These are phyloP conservation scores for Lepidocyrtoides sp. DNA, from an alignment of 2,888 invertebrate species.

Conservation along the genomic window DNA sequence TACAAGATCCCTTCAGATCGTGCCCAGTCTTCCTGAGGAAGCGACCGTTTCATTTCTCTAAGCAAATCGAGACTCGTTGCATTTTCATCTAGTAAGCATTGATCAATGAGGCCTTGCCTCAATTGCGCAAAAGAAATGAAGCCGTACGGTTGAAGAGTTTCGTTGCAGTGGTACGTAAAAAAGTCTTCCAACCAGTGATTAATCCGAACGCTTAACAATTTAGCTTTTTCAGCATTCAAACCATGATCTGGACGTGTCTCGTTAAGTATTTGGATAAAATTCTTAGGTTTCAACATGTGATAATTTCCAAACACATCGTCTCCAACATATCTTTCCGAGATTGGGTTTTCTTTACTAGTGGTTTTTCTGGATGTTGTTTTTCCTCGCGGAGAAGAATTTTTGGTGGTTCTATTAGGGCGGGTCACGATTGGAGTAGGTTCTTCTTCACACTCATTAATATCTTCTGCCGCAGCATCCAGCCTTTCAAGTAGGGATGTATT, in stretches of 20 bases:
- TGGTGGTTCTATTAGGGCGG: no score
- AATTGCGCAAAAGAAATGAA: constrained; percentile 33
- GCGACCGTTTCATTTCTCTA: background rate
- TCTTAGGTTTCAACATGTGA: constrained; percentile 8
- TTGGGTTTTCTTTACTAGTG: no score
- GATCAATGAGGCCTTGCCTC: background rate
- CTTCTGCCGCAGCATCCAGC: no score
- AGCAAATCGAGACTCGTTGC: background rate
- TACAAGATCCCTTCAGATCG: constrained; percentile 48
- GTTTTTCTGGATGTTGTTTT: no score
- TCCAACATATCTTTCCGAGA: constrained; percentile 47
- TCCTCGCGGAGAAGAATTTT: no score
- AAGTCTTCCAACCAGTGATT: constrained; percentile 61
- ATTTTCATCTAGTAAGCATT: constrained; percentile 24
- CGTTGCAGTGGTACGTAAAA: constrained; percentile 19
- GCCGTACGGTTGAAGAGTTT: constrained; percentile 24
- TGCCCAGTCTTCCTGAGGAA: constrained; percentile 26
- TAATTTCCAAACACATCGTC: constrained; percentile 67
- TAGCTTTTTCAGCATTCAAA: background rate
- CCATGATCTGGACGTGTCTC: background rate
- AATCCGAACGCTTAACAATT: background rate
- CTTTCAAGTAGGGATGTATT: no score
- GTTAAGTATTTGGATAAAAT: background rate
- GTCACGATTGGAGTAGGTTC: no score
- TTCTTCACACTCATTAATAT: no score